Base-by-base conservation (phyloP, 2,113 vertebrate genomes). In the Triplophysa dalaica region DNA sequence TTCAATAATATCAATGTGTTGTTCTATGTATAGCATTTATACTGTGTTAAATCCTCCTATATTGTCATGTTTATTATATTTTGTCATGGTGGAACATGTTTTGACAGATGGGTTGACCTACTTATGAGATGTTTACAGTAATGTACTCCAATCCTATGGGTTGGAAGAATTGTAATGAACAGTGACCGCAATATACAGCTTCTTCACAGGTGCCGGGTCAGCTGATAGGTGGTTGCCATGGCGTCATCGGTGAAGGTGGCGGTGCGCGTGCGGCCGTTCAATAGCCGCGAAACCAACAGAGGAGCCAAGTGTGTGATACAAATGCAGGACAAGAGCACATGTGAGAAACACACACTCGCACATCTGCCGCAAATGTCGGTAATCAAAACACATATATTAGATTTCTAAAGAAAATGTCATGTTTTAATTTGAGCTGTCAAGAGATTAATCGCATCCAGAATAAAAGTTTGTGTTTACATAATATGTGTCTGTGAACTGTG, bases 301-400 rank as follows among this genome's bases (percentile, higher is more conserved):
- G 94, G 92, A 56, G 93, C 95, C 75, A 96, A 94, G 80, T 97
- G 95, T 89, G 94, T 97, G 76, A 95, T 97, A 87, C 94, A 95
- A 93, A 96, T 97, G 96, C 94, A 96, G 86, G 95, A 94, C 52
- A 94, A 91, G 85, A 95, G 92, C 72, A 97, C 96, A 56, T 96
- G 96, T 97, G 87, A 95, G 95, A 92, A 12, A 22, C 67, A 63
- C 60, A 41, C 78, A 43, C 50, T 56, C 50, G 6, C 33, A 38
- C 33, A 38, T 33, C 33, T 33, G 26, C 65, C 14, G 62, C 54
- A 75, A 43, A 43, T 43, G 41, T 43, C 9, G 26, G 26, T 29
- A 29, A 29, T 2, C 12, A 14, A 17, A 17, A 11, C 48, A 50
- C 48, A 50, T 38, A 7, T 8, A 38, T 38, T 38, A 38, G 6